Base-by-base conservation (phyloP, 2,888 invertebrate genomes). In the Phragmatobia fuliginosa region DNA sequence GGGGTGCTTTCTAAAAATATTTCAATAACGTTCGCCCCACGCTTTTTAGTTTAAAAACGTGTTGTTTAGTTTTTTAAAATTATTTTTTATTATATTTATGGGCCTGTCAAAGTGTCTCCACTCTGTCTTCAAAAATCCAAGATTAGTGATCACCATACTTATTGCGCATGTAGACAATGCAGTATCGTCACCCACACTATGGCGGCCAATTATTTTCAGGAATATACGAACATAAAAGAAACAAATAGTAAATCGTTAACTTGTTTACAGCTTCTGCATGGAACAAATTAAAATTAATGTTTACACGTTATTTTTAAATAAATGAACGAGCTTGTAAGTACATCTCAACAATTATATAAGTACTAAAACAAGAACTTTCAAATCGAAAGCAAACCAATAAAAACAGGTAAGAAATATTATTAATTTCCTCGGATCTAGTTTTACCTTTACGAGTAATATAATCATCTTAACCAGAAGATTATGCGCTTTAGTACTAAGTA, bases 401-500 rank as follows among this genome's bases (percentile, higher is more conserved):
- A 58, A 38, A 4, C 21, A 61, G 38, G 38, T 65, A 49, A 62
- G 25, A 33, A 41, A 33, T 72, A 75, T 73, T 73, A 75, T 78
- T 76, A 74, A 74, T 74, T 75, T 64, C 59, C 61, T 68, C 71
- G 67, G 36, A 52, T 33, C 71, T n/a, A 63, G 74, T 71, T 66
- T 67, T 68, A 33, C 72, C 64, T 78, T 75, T 75, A 73, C 52
- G 72, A 80, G 72, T 72, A 45, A 71, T 41, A 70, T 64, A 72
- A 79, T 71, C 68, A 71, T 71, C 76, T 77, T 66, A 11, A 71
- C 36, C 66, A 61, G 66, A 73, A 69, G 67, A 68, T 73, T 74
- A 61, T 72, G 71, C 64, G 66, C 70, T 71, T 72, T 66, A 61
- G 61, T 69, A 79, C 75, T 80, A 74, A 77, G 82, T 80, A 75